These are phyloP conservation scores for Apteryx mantelli DNA, from an alignment of 2,113 vertebrate genomes.

Conservation along the genomic window DNA sequence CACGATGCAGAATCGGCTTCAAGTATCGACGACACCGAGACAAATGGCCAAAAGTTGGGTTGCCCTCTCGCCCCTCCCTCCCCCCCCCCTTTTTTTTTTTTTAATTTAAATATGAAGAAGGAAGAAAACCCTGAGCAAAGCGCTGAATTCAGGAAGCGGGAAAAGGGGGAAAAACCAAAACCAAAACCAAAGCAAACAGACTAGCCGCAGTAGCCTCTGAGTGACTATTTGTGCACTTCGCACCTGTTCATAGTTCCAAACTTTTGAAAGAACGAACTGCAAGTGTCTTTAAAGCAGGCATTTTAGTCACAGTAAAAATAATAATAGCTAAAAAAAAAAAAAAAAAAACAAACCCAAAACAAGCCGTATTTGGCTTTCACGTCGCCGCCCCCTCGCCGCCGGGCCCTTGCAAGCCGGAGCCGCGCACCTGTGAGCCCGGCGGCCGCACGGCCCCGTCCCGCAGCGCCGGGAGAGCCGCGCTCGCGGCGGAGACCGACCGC, in stretches of 20 bases:
- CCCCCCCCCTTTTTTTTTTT: not conserved
- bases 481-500: no score
- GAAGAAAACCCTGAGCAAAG: conserved; percentile 71
- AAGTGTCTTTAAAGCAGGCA: not conserved
- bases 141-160: not conserved
- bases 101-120: conserved; percentile 36
- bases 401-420: not conserved
- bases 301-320: conserved; percentile 27
- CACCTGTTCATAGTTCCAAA: not conserved
- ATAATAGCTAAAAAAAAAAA: not conserved
- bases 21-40: conserved; percentile 55
- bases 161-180: not conserved
- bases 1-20: conserved; percentile 45
- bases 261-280: not conserved
- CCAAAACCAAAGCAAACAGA: not conserved
- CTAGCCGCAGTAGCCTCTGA: not conserved
- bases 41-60: conserved; percentile 36
- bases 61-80: not conserved
- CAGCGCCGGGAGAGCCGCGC: no score
- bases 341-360: not conserved
- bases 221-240: not conserved
- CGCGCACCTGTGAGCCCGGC: no score
- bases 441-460: no score
- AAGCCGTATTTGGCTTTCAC: not conserved
- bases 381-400: not conserved